Base-by-base conservation (phyloP, 2,888 invertebrate species). In the Schizaphis graminum region DNA sequence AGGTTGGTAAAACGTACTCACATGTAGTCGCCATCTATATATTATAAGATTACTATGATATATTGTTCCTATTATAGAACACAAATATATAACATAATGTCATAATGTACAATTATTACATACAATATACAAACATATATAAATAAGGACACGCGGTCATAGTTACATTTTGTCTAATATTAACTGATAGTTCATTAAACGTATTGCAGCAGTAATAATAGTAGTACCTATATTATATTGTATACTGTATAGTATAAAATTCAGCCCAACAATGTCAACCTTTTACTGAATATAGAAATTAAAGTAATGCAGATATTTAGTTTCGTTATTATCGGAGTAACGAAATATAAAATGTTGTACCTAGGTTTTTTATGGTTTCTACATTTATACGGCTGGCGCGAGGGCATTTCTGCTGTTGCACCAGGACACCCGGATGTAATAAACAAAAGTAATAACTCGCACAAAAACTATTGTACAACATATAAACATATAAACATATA, bases 391-490 rank as follows among this genome's bases (percentile, higher is more conserved):
- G 49, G 47, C 49, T 67, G 47, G 47, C 49, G 77, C 89, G 91
- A 24, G 56, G 41, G 41, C 47, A 86, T 35, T 35, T 35, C 35
- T 77, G 77, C 21, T 77, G 35, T 77, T 57, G 53, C 56, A 44
- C 89, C 84, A 57, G 47, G 93, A 93, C 93, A 85, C 61, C 93
- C 93, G 93, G 93, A 93, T 90, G 93, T 93, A 90, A 93, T 93
- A 93, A 89, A 93, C 93, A 57, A 84, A 90, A 84, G 93, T 85
- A 93, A 84, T 77, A 56, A 77, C 88, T 88, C 53, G 84, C 56
- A n/a, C 84, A 57, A 84, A 85, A 84, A 93, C 89, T 89, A 84
- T 89, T 84, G 93, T 89, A 93, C 88, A 56, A 89, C 85, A 56
- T 88, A 41, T 49, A 35, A n/a, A 88, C 35, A 56, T n/a, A 85